phyloP scores from a whole-genome alignment of 2,888 invertebrate species.

The Arrhopalites spinosus region DNA sequence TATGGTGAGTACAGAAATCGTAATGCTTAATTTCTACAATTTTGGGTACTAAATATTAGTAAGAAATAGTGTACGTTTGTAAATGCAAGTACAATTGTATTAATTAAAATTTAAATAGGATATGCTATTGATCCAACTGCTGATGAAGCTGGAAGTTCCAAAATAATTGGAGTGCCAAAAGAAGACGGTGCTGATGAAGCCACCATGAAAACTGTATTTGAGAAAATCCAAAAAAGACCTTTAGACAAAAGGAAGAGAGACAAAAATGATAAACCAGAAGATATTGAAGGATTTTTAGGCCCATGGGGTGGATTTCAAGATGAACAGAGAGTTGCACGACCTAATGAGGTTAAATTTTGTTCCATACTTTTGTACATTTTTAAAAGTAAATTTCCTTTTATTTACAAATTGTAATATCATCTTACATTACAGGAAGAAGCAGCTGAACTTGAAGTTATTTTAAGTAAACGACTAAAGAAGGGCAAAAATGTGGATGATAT shows the following conservation, averaged over 20 bases:
- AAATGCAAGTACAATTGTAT: not conserved
- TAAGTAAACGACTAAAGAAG: slow-evolving; percentile 87
- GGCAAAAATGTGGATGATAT: slow-evolving; percentile 88
- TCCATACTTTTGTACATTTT: not conserved
- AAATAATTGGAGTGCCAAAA: slow-evolving; percentile 41
- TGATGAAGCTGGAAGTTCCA: slow-evolving; percentile 45
- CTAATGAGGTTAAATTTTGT: slow-evolving; percentile 78
- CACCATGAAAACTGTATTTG: slow-evolving; percentile 87
- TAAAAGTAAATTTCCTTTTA: not conserved
- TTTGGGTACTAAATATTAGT: not conserved
- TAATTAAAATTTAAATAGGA: slow-evolving; percentile 59
- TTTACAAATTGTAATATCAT: not conserved
- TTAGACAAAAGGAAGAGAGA: slow-evolving; percentile 80
- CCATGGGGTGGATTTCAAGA: slow-evolving; percentile 97
- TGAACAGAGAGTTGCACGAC: slow-evolving; percentile 85
- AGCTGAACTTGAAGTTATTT: slow-evolving; percentile 89
- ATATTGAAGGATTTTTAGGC: slow-evolving; percentile 93
- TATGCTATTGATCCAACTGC: slow-evolving; percentile 91
- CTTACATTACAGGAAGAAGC: slow-evolving; percentile 73
- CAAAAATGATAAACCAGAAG: slow-evolving; percentile 86
- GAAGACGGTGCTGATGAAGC: slow-evolving; percentile 66
- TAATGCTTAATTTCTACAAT: not conserved
- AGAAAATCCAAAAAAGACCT: slow-evolving; percentile 73
- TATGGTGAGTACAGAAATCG: slow-evolving; percentile 66
- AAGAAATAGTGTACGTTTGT: not conserved